These are phyloP conservation scores for Protosalanx chinensis DNA, from an alignment of 2,797 vertebrate genomes.

Conservation along the genomic window DNA sequence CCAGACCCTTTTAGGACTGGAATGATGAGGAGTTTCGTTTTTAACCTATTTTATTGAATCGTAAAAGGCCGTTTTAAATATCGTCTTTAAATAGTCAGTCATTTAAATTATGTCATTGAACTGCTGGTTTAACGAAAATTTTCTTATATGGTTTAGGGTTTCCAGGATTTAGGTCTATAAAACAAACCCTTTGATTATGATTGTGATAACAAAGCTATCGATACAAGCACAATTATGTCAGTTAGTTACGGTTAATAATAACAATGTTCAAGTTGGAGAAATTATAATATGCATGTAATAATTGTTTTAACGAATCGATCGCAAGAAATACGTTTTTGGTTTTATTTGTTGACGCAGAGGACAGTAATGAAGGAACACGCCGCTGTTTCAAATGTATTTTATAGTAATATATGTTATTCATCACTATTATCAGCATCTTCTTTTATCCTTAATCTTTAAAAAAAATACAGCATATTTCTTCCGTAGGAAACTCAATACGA, in stretches of 20 bases:
- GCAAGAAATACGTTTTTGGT: slow-evolving; percentile 15
- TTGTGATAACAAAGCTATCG: not conserved
- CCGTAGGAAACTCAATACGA: slow-evolving; percentile 46
- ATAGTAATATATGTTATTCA: slow-evolving; percentile 20
- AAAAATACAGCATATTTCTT: slow-evolving; percentile 13
- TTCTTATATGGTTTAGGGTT: not conserved
- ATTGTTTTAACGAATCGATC: slow-evolving; percentile 38
- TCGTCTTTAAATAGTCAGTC: not conserved
- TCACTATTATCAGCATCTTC: slow-evolving; percentile 41
- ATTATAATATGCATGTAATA: slow-evolving; percentile 18
- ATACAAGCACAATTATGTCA: not conserved
- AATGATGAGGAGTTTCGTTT: slow-evolving; percentile 26
- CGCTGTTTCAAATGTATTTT: slow-evolving; percentile 23
- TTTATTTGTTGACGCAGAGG: slow-evolving; percentile 14
- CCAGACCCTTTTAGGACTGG: slow-evolving; percentile 45
- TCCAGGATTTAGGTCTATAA: not conserved
- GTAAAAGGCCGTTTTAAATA: not conserved
- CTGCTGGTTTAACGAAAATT: slow-evolving; percentile 12
- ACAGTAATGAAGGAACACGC: slow-evolving; percentile 3
- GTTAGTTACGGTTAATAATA: not conserved
- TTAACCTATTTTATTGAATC: not conserved
- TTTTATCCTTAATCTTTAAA: slow-evolving; percentile 19
- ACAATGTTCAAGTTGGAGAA: not conserved
- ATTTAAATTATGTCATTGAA: slow-evolving; percentile 2
- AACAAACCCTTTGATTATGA: slow-evolving; percentile 2